Base-by-base conservation (phyloP, 1,140 invertebrate genomes). In the Achatina immaculata region DNA sequence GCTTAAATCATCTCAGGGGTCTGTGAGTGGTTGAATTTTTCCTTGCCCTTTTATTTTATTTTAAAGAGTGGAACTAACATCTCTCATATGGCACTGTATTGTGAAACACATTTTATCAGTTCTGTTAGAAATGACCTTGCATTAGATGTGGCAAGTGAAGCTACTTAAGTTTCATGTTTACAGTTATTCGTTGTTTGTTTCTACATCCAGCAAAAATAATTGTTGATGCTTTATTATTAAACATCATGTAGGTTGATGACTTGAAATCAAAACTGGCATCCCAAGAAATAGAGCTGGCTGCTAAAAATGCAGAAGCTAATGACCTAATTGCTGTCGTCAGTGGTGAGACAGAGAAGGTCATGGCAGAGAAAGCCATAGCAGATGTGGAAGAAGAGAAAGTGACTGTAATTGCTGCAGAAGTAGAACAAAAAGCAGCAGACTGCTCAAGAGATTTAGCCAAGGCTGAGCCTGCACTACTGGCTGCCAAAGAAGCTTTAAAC, bases 231-330 rank as follows among this genome's bases (percentile, higher is more conserved):
- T 36, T 7, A 36, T 69, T 69, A 24, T 34, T n/a, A 40, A 7
- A 4, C 1, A 38, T 42, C n/a, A 34, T 65, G 34, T 62, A 94
- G 93, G 97, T 99, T 7, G 97, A 98, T 86, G 94, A 96, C 84
- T 91, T 99, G 69, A 99, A 99, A 92, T 94, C 94, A 76, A 98
- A 97, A 88, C 92, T 99, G 58, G 97, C 97, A 0, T 93, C 96
- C 51, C 97, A 99, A 92, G 97, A 99, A 93, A 92, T 98, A 31
- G 97, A 98, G 88, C 90, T 99, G 58, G 95, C 97, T 85, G 95
- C 97, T 86, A 98, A 99, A 89, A 98, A 98, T 90, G 96, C 98
- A 81, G 96, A 97, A n/a, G 97, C 97, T 31, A 97, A 99, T 92
- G 94, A 95, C 82, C 92, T 99, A 34, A 98, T 99, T 87, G 94